Evolutionary conservation across 53 echinoderm and acorn worm genomes (phyloP), one percentile per base, ranked within the genome.

Genomic region (Paelopatides confundens): DNA sequence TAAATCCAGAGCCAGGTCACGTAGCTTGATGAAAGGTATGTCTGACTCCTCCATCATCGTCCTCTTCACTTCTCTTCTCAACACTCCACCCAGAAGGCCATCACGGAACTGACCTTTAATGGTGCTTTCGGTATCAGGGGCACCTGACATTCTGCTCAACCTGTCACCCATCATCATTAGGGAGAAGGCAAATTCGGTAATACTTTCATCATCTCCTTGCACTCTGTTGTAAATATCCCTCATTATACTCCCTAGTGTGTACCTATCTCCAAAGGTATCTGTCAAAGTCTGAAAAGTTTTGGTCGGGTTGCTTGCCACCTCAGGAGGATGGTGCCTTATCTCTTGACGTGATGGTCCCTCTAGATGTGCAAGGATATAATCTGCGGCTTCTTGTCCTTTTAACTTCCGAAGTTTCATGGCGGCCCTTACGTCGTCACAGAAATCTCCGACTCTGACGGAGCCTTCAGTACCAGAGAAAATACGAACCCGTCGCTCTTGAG

Each of bases 1-100:
- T 81, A 88, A 64, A 52, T 88, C 81, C 0, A 88, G 32, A 4
- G 88, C 81, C 81, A 77, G 77, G 40, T 88, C 88, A 14, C 88
- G 53, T 38, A 88, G 27, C 32, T 39, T 43, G n/a, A 88, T 53
- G 49, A 88, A 88, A 9, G 65, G 6, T 1, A 46, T 30, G 27
- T 40, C 46, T 27, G 81, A 81, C 13, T 81, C 64, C 31, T 88
- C 66, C 23, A 81, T 81, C n/a, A 88, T 11, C 38, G 77, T 62
- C 21, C 81, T 27, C 33, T 76, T 64, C n/a, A 88, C 79, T 26
- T 88, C 88, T 48, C 81, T 64, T 40, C 88, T 33, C 48, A 81
- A 31, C 15, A 88, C 33, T 27, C 31, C 28, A 58, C 81, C 88
- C 1, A 18, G 31, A 6, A 54, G 21, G 4, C 54, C 54, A 14